Percentiles rank a stretch among this genome's conserved stretches.
Evolutionary conservation across 2,888 invertebrate genomes (phyloP).

Genomic region (Merodon equestris): DNA sequence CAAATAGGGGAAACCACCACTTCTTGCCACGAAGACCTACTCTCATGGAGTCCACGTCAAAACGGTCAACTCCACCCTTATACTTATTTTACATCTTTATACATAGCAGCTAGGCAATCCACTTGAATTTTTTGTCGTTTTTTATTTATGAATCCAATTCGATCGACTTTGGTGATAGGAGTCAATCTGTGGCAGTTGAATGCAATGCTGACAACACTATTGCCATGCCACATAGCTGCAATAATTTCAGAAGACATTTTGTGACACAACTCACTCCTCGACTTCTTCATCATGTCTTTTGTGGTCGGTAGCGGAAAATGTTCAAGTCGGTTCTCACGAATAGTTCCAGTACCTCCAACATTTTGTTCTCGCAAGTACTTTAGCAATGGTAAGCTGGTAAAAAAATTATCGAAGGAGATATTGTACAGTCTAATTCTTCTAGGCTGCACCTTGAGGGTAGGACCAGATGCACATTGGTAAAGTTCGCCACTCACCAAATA

Average conservation of each 20-base stretch:
- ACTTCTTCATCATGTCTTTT: constrained; percentile 27
- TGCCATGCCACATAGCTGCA: constrained; percentile 56
- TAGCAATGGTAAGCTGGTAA: no score
- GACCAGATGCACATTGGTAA: no score
- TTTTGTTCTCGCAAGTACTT: no score
- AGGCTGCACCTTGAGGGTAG: no score
- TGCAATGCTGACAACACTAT: constrained; percentile 42
- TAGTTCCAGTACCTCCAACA: no score
- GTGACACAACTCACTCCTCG: constrained; percentile 44
- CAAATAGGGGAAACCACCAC: constrained; percentile 35
- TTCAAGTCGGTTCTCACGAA: constrained; percentile 14
- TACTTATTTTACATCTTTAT: constrained; percentile 49
- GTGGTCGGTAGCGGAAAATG: constrained; percentile 17
- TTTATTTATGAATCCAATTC: constrained; percentile 34
- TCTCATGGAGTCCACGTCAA: constrained; percentile 39
- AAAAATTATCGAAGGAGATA: no score
- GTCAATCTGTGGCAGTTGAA: constrained; percentile 38
- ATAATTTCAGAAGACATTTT: constrained; percentile 43
- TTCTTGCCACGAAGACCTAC: constrained; percentile 35
- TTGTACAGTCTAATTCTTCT: no score
- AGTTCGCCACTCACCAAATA: no score
- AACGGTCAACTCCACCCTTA: constrained; percentile 44
- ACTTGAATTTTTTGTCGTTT: constrained; percentile 46
- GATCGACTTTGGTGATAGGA: constrained; percentile 44
- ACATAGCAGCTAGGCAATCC: constrained; percentile 43